Evolutionary conservation across 2,113 vertebrate genomes (phyloP).

Genomic region (Nerophis ophidion): DNA sequence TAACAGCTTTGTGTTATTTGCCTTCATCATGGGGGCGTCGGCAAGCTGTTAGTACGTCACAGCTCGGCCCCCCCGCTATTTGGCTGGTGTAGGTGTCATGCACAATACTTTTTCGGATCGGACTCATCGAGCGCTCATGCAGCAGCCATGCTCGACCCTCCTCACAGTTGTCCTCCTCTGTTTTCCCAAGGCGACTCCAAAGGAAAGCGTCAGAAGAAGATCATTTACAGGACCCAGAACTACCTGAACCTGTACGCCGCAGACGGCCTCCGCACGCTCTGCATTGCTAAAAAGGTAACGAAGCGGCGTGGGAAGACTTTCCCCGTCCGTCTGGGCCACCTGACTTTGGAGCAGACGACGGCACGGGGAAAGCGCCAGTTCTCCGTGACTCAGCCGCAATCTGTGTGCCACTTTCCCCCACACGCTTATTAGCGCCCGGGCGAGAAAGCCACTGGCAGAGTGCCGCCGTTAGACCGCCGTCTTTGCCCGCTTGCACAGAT

Average conservation of each 20-base stretch:
- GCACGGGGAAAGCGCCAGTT: slow-evolving; percentile 36
- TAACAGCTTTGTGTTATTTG: no score
- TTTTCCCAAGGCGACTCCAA: slow-evolving; percentile 73
- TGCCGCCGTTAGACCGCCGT: slow-evolving; percentile 32
- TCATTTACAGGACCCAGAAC: slow-evolving; percentile 86
- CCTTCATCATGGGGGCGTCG: no score
- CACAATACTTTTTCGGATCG: no score
- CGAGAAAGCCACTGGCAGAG: slow-evolving; percentile 25
- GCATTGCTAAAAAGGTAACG: slow-evolving; percentile 92
- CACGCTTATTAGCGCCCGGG: slow-evolving; percentile 54
- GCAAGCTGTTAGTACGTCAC: no score
- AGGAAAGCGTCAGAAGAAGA: slow-evolving; percentile 85
- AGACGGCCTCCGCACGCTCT: slow-evolving; percentile 90
- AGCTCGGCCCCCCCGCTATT: no score
- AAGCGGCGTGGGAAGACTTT: background rate
- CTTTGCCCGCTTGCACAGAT: slow-evolving; percentile 13
- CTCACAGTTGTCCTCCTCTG: background rate
- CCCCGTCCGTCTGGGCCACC: slow-evolving; percentile 15
- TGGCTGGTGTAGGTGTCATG: no score
- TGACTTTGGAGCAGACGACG: slow-evolving; percentile 34
- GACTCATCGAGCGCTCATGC: no score
- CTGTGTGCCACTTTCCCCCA: slow-evolving; percentile 44
- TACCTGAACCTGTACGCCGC: slow-evolving; percentile 90
- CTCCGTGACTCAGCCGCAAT: slow-evolving; percentile 55
- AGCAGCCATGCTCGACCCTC: no score